A percentile compares a stretch with the other conserved stretches of the same genome.
phyloP scores from a whole-genome alignment of 2,113 vertebrate species.

The Triplophysa rosa region DNA sequence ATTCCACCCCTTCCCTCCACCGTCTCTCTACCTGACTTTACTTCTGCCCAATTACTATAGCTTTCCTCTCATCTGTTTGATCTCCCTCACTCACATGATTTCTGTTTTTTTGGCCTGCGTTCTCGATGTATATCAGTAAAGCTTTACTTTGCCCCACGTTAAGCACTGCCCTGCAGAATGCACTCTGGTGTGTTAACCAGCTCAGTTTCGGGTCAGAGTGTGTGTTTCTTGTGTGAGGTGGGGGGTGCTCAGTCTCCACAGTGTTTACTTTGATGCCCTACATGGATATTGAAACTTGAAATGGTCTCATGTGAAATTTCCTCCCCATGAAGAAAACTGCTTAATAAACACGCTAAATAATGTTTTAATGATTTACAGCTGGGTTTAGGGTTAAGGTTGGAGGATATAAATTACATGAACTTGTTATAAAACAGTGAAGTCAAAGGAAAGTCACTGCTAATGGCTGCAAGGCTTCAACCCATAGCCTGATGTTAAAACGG shows the following conservation, averaged over 20 bases:
- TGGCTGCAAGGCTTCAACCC: too few species aligned
- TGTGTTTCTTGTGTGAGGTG: not conserved
- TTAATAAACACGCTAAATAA: too few species aligned
- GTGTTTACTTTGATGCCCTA: not conserved
- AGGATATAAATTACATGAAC: not conserved
- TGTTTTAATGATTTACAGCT: not conserved
- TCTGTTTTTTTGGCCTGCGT: constrained; percentile 30
- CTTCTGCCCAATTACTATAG: constrained; percentile 42
- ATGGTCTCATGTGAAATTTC: too few species aligned
- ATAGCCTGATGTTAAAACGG: too few species aligned
- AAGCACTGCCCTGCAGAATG: constrained; percentile 11
- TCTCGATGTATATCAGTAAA: constrained; percentile 9
- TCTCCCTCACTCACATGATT: not conserved
- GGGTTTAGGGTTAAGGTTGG: not conserved
- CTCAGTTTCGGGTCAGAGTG: not conserved
- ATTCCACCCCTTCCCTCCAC: constrained; percentile 3
- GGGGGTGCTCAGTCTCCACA: not conserved
- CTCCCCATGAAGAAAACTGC: too few species aligned
- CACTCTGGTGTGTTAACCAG: not conserved
- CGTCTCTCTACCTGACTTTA: constrained; percentile 54
- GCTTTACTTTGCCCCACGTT: constrained; percentile 8
- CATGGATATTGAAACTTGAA: too few species aligned
- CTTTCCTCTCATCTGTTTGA: not conserved
- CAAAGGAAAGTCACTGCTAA: too few species aligned
- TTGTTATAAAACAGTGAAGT: not conserved